Base-by-base conservation (phyloP, 1,140 invertebrate species). In the Eufriesea mexicana region DNA sequence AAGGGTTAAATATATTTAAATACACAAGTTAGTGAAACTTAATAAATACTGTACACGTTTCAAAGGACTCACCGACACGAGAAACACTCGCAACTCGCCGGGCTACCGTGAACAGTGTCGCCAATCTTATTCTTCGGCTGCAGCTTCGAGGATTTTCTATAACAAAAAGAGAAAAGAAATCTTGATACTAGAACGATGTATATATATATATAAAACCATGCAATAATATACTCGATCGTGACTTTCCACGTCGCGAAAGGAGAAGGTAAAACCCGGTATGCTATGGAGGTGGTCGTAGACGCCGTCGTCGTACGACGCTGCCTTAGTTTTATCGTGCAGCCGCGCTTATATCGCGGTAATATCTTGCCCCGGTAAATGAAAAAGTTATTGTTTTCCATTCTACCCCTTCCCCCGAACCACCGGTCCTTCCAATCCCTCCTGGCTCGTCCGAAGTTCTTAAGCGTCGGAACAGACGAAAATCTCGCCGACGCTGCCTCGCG, bases 331-430 rank as follows among this genome's bases (percentile, higher is more conserved):
- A 89, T 89, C 84, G 84, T 76, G 74, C 76, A 81, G 57, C 79
- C 78, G 23, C 75, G 74, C 83, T 87, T 87, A 87, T 85, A 83
- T 85, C 79, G 82, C 78, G 85, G 87, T 87, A 89, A 89, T 89
- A 84, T 84, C 82, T 77, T 83, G 82, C 82, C 25, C 35, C 71
- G 85, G 61, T 89, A 89, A 84, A 89, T 89, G 87, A 89, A 89
- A 89, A 89, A 84, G 88, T 89, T 89, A 89, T 89, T 89, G 88
- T 89, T 86, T 89, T 89, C 88, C 88, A 85, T 89, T 86, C 83
- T 88, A 35, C 79, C 45, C 35, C 47, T 49, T 18, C 8, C 67
- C 55, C 20, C 35, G 1, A 35, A 35, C 35, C 35, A 4, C 35
- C 35, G 0, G n/a, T 64, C 47, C 51, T 55, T 78, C 72, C 55